Conservation (phyloP, 2,113 vertebrate species). For the Callionymus lyra region DNA sequence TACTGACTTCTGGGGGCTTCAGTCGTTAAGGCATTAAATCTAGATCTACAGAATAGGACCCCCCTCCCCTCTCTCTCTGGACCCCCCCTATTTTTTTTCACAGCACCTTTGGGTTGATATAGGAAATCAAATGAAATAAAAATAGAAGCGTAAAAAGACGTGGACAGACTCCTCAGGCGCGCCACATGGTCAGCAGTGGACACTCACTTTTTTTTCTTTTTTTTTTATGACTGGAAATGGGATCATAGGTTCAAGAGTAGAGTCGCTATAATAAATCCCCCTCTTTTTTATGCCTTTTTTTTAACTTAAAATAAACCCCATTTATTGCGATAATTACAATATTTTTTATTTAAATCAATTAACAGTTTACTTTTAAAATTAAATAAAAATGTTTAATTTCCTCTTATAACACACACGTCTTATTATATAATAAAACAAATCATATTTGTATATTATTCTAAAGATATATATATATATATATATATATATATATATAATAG, state of each 20-base stretch:
- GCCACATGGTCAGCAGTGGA: slow-evolving; percentile 33
- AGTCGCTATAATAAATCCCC: too few relatives aligned
- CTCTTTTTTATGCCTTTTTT: too few relatives aligned
- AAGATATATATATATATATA: too few relatives aligned
- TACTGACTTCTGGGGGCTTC: slow-evolving; percentile 71
- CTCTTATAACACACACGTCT: too few relatives aligned
- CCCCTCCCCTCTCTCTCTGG: slow-evolving; percentile 37
- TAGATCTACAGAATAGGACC: slow-evolving; percentile 56
- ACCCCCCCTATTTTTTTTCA: too few relatives aligned
- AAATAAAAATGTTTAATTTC: too few relatives aligned
- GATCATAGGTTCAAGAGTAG: slow-evolving; percentile 23
- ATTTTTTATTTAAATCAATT: too few relatives aligned
- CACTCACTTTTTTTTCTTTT: slow-evolving; percentile 10
- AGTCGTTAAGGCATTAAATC: slow-evolving; percentile 73
- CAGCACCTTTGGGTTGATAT: slow-evolving; percentile 49
- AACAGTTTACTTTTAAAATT: too few relatives aligned
- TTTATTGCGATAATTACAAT: too few relatives aligned
- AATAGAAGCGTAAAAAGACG: slow-evolving; percentile 40
- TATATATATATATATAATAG: neutral
- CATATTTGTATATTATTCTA: too few relatives aligned
- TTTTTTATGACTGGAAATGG: slow-evolving; percentile 17
- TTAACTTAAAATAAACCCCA: too few relatives aligned
- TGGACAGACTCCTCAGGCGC: slow-evolving; percentile 27
- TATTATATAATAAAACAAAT: too few relatives aligned
- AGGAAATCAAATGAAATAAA: slow-evolving; percentile 43